Conservation (phyloP, 1,140 invertebrate species). For the Himalopsyche phryganea region DNA sequence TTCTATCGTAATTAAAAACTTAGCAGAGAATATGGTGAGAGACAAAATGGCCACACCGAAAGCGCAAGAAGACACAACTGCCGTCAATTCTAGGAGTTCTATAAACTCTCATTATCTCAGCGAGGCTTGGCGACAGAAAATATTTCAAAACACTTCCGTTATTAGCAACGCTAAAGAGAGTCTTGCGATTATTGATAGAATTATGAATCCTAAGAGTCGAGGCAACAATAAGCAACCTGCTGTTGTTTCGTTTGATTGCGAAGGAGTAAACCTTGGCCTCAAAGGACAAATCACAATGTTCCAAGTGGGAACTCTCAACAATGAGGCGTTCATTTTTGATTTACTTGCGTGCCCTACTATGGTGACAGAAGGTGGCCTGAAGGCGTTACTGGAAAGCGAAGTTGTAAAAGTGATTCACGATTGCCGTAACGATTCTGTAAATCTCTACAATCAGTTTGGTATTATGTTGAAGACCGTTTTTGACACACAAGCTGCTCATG, state of each 20-base stretch:
- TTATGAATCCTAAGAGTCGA: constrained; percentile 60
- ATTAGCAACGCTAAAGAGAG: constrained; percentile 75
- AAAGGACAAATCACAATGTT: constrained; percentile 82
- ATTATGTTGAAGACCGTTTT: constrained; percentile 86
- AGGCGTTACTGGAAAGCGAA: constrained; percentile 75
- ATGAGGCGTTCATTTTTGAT: constrained; percentile 85
- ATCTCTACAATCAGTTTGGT: constrained; percentile 84
- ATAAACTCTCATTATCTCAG: constrained; percentile 34
- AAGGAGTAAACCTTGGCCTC: constrained; percentile 84
- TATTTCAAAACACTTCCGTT: constrained; percentile 76
- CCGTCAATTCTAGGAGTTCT: constrained; percentile 38
- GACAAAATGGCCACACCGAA: constrained; percentile 60
- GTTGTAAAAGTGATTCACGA: constrained; percentile 94
- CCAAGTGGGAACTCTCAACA: constrained; percentile 77
- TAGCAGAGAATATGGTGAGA: constrained; percentile 85
- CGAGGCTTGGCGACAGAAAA: constrained; percentile 74
- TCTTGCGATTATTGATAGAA: constrained; percentile 71
- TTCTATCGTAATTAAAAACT: constrained; percentile 79
- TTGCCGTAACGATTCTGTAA: constrained; percentile 87
- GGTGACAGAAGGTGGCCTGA: constrained; percentile 72
- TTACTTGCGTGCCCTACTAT: constrained; percentile 80
- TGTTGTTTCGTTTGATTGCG: constrained; percentile 81
- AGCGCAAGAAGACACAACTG: constrained; percentile 41
- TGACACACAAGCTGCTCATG: constrained; percentile 94
- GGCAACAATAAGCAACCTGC: constrained; percentile 47